These are phyloP conservation scores for Timema cristinae DNA, from an alignment of 2,888 invertebrate species.

Conservation along the genomic window DNA sequence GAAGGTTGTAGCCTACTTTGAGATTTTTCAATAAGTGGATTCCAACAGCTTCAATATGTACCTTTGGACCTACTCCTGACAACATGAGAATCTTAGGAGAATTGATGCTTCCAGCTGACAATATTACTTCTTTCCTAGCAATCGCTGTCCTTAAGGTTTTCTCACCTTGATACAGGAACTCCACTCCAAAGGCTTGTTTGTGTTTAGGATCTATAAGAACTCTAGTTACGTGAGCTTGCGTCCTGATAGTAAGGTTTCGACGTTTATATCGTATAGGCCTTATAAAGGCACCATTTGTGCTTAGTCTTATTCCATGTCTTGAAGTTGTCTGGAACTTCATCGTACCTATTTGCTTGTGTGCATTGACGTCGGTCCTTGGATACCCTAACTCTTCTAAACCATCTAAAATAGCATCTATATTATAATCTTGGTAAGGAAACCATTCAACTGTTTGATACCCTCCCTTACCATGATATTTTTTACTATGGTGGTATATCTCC, in stretches of 20 bases:
- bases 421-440: constrained; percentile 48
- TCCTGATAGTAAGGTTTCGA: constrained; percentile 48
- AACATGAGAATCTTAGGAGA: constrained; percentile 61
- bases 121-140: constrained; percentile 59
- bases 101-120: constrained; percentile 56
- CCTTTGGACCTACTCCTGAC: constrained; percentile 61
- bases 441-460: constrained; percentile 63
- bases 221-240: constrained; percentile 53
- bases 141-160: constrained; percentile 39
- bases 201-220: constrained; percentile 54
- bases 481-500: constrained; percentile 49
- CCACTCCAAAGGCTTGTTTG: constrained; percentile 52
- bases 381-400: constrained; percentile 61
- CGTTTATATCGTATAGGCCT: constrained; percentile 56
- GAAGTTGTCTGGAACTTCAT: constrained; percentile 61
- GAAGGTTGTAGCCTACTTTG: constrained; percentile 52
- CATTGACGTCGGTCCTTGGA: constrained; percentile 44
- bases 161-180: constrained; percentile 41
- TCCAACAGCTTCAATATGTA: constrained; percentile 49
- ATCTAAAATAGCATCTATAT: constrained; percentile 48
- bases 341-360: constrained; percentile 52
- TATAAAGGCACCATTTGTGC: constrained; percentile 63
- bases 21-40: constrained; percentile 59
- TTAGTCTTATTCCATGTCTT: constrained; percentile 56
- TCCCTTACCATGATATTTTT: constrained; percentile 54